These are phyloP conservation scores for Cetonia aurata DNA, from an alignment of 2,888 invertebrate species.

Conservation along the genomic window DNA sequence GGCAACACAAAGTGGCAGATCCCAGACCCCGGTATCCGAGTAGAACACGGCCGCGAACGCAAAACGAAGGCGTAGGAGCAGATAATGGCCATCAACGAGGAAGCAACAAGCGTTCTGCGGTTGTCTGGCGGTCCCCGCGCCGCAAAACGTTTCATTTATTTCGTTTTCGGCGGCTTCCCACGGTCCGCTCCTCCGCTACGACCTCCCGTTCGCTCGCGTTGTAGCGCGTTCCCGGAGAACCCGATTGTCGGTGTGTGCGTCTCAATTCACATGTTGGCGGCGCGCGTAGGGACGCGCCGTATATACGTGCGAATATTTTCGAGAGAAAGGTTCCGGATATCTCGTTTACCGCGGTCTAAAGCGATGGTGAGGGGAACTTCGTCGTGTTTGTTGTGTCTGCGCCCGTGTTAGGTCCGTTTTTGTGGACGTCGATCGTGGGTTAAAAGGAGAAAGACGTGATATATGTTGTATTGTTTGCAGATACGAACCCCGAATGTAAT, in stretches of 20 bases:
- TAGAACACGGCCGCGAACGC: slow-evolving; percentile 2
- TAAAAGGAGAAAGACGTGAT: slow-evolving; percentile 32
- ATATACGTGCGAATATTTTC: slow-evolving; percentile 13
- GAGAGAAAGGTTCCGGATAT: slow-evolving; percentile 22
- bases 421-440: slow-evolving; percentile 3
- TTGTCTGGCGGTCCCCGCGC: slow-evolving; percentile 13
- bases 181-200: not conserved
- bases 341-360: not conserved
- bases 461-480: slow-evolving; percentile 27
- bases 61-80: slow-evolving; percentile 9
- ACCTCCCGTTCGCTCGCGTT: slow-evolving; percentile 1
- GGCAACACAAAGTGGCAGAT: slow-evolving; percentile 12
- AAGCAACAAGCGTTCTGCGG: slow-evolving; percentile 42
- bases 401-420: not conserved
- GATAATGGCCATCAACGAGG: slow-evolving; percentile 40
- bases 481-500: slow-evolving; percentile 7
- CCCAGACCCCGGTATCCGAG: not conserved
- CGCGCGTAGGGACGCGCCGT: too few species aligned
- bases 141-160: slow-evolving; percentile 31
- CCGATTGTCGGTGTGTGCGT: slow-evolving; percentile 1
- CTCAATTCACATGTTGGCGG: not conserved
- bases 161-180: slow-evolving; percentile 24
- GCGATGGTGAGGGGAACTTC: slow-evolving; percentile 9
- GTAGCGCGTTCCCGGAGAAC: slow-evolving; percentile 2
- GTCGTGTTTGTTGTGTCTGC: slow-evolving; percentile 18